Evolutionary conservation across 2,888 invertebrate species (phyloP), one percentile per base, ranked within the genome.

Genomic region (Thereva unica): DNA sequence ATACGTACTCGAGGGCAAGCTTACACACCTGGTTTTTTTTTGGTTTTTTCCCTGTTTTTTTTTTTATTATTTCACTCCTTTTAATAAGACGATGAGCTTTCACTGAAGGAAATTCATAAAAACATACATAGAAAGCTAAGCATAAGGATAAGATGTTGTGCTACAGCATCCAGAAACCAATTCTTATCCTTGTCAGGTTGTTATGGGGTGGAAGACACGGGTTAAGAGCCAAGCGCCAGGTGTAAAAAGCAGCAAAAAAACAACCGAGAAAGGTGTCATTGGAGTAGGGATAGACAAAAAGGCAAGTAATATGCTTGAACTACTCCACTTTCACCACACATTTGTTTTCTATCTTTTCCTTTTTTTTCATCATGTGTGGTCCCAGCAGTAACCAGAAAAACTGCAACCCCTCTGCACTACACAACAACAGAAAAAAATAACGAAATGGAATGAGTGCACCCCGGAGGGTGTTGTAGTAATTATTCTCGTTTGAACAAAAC

Each of bases 171-270:
- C 40, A 23, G 50, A 59, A 49, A 37, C 47, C 57, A 38, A 59
- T 59, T 47, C 49, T 59, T 59, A 59, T 37, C 47, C 59, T 59
- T 59, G 59, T 59, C 59, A 59, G 47, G n/a, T 47, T 8, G 12
- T 59, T 38, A 47, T 54, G 8, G 23, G 23, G 23, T 23, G 23
- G 7, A 40, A 40, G 40, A 37, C 38, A 40, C 12, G 54, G n/a
- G 12, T 10, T 34, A 37, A 34, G 49, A 59, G 49, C 7, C 8
- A n/a, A 41, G 4, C 7, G 34, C 10, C 53, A 53, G 37, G 53
- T 42, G 47, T n/a, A 38, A 23, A 23, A n/a, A 45, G 59, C 38
- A 37, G 35, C 37, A 23, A n/a, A 34, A 9, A 6, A 38, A 50
- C 12, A 50, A 50, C 35, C 37, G 7, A 38, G 49, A 61, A 50